Percentiles rank a stretch among this genome's conserved stretches.
These are phyloP conservation scores for Ammospiza nelsoni DNA, from an alignment of 2,113 vertebrate genomes.

Conservation along the genomic window DNA sequence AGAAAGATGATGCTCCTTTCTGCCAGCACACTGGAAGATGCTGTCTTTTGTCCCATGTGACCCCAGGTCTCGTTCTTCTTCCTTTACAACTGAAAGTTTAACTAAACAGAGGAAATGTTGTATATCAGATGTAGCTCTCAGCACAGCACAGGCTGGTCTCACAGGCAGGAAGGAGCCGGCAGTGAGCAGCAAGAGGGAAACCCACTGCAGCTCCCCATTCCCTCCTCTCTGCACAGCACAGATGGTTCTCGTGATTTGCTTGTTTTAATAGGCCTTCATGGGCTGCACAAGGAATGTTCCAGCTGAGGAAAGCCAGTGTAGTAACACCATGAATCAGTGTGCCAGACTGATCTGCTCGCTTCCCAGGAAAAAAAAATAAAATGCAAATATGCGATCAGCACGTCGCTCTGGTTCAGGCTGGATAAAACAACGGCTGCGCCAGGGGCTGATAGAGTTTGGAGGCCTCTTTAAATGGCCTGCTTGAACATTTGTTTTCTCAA, in stretches of 20 bases:
- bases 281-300: conserved; percentile 54
- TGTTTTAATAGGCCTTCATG: conserved; percentile 55
- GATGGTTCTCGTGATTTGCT: conserved; percentile 41
- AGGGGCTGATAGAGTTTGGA: conserved; percentile 25
- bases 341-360: not conserved
- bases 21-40: not conserved
- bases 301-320: conserved; percentile 52
- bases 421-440: not conserved
- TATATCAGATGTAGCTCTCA: not conserved
- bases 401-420: not conserved
- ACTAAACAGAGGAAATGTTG: not conserved
- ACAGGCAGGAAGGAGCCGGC: not conserved
- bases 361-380: not conserved
- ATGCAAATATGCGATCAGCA: not conserved
- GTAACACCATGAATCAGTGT: conserved; percentile 29
- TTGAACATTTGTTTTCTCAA: conserved; percentile 57
- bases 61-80: not conserved
- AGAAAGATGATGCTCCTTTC: not conserved
- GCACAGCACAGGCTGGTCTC: not conserved
- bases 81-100: not conserved
- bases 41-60: not conserved
- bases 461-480: not conserved
- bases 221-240: conserved; percentile 21
- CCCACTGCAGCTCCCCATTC: not conserved
- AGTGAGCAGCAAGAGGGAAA: not conserved